Percentiles rank a stretch among this genome's conserved stretches.
phyloP scores from a whole-genome alignment of 2,797 vertebrate genomes.

The Caiman crocodilus region DNA sequence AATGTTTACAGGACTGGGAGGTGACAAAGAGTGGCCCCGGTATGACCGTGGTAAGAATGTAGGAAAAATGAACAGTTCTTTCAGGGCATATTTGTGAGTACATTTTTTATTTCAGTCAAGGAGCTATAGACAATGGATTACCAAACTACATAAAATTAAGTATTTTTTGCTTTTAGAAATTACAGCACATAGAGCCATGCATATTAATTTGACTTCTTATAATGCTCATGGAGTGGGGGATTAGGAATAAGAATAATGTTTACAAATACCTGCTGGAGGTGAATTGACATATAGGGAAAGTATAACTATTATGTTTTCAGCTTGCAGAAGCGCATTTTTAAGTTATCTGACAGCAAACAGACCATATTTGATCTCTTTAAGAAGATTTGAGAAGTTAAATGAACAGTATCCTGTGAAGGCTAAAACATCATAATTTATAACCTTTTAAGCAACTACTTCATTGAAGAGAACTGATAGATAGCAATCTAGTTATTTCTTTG shows the following conservation, averaged over 20 bases:
- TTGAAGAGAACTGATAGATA: constrained; percentile 45
- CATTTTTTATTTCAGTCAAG: accelerated
- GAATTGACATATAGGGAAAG: not conserved
- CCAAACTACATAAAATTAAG: not conserved
- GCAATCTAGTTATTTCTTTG: constrained; percentile 52
- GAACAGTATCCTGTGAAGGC: not conserved
- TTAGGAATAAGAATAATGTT: not conserved
- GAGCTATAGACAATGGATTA: not conserved
- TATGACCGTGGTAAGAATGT: not conserved
- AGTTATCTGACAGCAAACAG: not conserved
- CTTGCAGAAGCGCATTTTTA: not conserved
- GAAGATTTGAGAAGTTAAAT: not conserved
- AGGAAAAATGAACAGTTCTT: not conserved
- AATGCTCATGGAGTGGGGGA: not conserved
- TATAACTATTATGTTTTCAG: not conserved
- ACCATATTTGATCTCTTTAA: not conserved
- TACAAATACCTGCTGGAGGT: not conserved
- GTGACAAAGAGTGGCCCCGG: not conserved
- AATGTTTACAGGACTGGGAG: not conserved
- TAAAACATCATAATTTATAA: not conserved
- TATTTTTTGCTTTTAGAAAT: not conserved
- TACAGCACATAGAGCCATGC: not conserved
- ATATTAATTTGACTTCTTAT: not conserved
- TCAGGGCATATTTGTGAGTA: accelerated
- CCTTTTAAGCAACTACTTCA: constrained; percentile 39